Conservation (phyloP, 37 sponge, comb jelly and placozoan genomes). For the Eunapius fragilis region DNA sequence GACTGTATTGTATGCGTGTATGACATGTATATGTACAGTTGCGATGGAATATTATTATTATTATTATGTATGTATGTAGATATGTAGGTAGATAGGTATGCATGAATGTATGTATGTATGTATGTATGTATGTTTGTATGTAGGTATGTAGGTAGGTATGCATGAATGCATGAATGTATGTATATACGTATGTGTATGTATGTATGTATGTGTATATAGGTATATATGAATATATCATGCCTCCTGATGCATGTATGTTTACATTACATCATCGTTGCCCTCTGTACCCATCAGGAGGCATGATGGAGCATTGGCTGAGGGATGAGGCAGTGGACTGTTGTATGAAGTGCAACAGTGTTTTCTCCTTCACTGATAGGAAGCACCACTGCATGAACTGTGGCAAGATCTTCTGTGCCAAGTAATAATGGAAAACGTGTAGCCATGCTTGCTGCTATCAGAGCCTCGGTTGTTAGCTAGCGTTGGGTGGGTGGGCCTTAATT, state of each 20-base stretch:
- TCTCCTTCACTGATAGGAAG: conserved; percentile 78
- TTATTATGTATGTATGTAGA: neutral
- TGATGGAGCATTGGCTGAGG: conserved; percentile 74
- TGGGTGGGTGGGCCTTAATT: conserved; percentile 2
- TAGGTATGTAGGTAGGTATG: conserved; percentile 55
- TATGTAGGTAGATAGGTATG: neutral
- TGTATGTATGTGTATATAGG: conserved; percentile 16
- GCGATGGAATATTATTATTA: no score
- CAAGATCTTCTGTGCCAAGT: conserved; percentile 84
- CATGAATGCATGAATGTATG: conserved; percentile 46
- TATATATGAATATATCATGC: conserved; percentile 25
- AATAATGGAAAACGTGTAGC: neutral
- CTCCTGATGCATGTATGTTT: no score
- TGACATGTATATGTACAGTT: no score
- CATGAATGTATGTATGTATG: conserved; percentile 39
- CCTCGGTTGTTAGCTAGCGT: neutral
- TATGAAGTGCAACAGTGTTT: conserved; percentile 57
- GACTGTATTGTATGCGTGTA: no score
- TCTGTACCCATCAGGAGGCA: conserved; percentile 22
- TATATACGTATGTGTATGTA: conserved; percentile 37
- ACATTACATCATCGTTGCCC: neutral
- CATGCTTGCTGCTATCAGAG: neutral
- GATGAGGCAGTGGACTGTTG: conserved; percentile 59
- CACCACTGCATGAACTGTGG: conserved; percentile 91
- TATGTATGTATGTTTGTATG: conserved; percentile 40